Evolutionary conservation across 2,888 invertebrate genomes (phyloP).

Genomic region (Pandemis corylana): DNA sequence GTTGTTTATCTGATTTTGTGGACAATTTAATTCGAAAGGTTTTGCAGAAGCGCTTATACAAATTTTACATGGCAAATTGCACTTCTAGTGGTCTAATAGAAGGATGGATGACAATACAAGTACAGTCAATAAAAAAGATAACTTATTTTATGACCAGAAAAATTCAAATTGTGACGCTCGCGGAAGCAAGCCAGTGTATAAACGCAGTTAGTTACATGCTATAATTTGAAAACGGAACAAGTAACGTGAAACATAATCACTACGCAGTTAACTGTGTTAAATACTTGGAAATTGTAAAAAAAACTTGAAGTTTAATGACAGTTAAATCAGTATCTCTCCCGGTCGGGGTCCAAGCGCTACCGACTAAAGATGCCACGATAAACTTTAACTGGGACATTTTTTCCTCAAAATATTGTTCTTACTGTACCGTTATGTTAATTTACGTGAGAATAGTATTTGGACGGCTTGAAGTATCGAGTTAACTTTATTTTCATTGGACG

Average conservation of each 20-base stretch:
- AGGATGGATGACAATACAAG: too few species aligned
- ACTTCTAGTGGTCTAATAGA: too few species aligned
- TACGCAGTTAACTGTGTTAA: neutral
- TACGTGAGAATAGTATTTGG: slow-evolving; percentile 49
- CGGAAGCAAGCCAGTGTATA: too few species aligned
- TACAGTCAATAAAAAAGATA: too few species aligned
- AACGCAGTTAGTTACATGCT: too few species aligned
- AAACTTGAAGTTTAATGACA: neutral
- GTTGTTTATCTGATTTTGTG: neutral
- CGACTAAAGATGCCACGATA: slow-evolving; percentile 46
- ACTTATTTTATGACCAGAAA: too few species aligned
- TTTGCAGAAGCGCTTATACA: too few species aligned
- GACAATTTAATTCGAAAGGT: neutral
- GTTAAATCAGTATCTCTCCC: neutral
- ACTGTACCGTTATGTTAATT: slow-evolving; percentile 45
- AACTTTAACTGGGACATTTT: slow-evolving; percentile 45
- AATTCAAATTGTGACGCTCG: too few species aligned
- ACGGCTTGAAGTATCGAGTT: neutral
- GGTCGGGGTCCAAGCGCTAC: slow-evolving; percentile 14
- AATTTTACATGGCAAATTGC: too few species aligned
- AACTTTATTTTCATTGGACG: neutral
- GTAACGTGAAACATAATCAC: too few species aligned
- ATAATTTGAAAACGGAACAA: too few species aligned
- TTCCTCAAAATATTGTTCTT: slow-evolving; percentile 46
- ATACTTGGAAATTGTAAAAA: neutral